Evolutionary conservation across 2,888 invertebrate genomes (phyloP).

Genomic region (Dasysyrphus albostriatus): DNA sequence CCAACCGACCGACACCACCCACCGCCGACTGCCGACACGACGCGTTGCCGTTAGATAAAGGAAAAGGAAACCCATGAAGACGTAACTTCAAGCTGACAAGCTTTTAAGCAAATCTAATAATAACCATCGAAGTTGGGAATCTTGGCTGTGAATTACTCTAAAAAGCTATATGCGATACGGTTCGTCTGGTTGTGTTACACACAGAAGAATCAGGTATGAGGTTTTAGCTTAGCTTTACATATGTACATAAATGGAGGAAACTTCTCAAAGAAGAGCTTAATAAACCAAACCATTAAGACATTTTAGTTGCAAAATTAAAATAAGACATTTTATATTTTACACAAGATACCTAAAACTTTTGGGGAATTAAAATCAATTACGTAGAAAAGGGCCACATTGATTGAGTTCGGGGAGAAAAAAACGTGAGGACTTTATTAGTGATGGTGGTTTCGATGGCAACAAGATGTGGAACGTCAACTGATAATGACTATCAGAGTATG

Average conservation of each 20-base stretch:
- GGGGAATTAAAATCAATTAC: no score
- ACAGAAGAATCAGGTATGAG: background rate
- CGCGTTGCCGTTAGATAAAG: background rate
- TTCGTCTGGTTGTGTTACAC: constrained; percentile 37
- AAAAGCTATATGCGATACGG: constrained; percentile 59
- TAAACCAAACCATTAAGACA: constrained; percentile 17
- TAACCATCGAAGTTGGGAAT: constrained; percentile 69
- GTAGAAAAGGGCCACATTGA: no score
- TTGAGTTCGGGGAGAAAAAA: no score
- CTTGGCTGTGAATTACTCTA: constrained; percentile 55
- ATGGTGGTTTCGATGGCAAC: no score
- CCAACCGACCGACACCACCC: background rate
- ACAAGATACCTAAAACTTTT: background rate
- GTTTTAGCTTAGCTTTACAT: constrained; percentile 1
- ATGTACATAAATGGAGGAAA: constrained; percentile 4
- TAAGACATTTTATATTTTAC: constrained; percentile 3
- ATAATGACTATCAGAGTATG: no score
- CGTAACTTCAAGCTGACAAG: constrained; percentile 66
- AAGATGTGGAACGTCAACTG: no score
- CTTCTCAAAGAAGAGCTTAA: background rate
- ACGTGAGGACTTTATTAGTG: no score
- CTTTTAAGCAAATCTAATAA: constrained; percentile 76
- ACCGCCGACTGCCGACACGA: background rate
- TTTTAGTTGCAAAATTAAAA: constrained; percentile 13
- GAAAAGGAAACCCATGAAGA: constrained; percentile 52